Percentiles rank a stretch among this genome's conserved stretches.
These are phyloP conservation scores for Trematocara stigmaticum DNA, from an alignment of 2,113 vertebrate genomes.

Conservation along the genomic window DNA sequence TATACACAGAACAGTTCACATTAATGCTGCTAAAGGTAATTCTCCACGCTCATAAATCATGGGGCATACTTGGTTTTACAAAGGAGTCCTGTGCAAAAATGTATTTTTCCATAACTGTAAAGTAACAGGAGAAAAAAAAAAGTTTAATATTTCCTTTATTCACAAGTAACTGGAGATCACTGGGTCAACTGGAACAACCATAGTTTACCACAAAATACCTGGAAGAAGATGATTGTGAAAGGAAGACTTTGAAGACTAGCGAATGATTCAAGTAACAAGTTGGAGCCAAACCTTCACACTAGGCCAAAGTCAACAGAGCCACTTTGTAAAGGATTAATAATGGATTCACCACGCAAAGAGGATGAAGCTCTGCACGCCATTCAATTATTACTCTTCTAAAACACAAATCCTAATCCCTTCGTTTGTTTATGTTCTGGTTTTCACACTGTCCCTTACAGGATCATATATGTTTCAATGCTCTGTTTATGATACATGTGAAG, in stretches of 20 bases:
- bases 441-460: not conserved
- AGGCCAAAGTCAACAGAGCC: not conserved
- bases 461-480: not conserved
- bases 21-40: not conserved
- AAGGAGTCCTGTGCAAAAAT: not conserved
- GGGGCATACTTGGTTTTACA: not conserved
- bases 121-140: not conserved
- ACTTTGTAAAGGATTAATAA: constrained; percentile 1
- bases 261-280: not conserved
- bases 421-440: not conserved
- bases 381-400: constrained; percentile 13
- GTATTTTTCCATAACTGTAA: not conserved
- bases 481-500: not conserved
- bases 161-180: not conserved
- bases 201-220: not conserved
- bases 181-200: not conserved
- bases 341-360: constrained; percentile 19
- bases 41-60: not conserved
- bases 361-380: not conserved
- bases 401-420: constrained; percentile 25
- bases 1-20: not conserved
- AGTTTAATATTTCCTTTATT: not conserved
- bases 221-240: not conserved
- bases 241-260: not conserved
- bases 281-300: not conserved